phyloP scores from a whole-genome alignment of 1,140 invertebrate species.

The Ostrea denselamellosa region DNA sequence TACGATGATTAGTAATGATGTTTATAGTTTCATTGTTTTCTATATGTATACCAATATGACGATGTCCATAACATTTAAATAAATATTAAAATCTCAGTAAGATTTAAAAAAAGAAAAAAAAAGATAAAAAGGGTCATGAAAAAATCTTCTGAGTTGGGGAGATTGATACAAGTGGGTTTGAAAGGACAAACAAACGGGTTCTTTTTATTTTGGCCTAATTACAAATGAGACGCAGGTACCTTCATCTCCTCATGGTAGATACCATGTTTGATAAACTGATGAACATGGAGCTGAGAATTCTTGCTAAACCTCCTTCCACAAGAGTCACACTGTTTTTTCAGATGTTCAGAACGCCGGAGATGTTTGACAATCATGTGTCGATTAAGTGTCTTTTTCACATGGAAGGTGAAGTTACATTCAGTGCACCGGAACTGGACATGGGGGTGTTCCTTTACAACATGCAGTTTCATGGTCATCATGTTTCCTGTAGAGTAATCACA shows the following conservation, averaged over 20 bases:
- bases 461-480: constrained; percentile 41
- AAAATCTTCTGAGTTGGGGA: no score
- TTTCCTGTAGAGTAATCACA: constrained; percentile 37
- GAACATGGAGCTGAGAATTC: not conserved
- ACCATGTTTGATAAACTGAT: constrained; percentile 31
- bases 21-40: no score
- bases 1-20: no score
- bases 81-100: no score
- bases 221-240: not conserved
- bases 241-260: constrained; percentile 11
- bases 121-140: no score
- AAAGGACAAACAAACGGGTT: not conserved
- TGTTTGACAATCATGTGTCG: constrained; percentile 40
- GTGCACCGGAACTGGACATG: constrained; percentile 17
- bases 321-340: constrained; percentile 16
- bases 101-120: no score
- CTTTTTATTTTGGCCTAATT: not conserved
- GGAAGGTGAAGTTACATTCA: constrained; percentile 41
- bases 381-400: constrained; percentile 31
- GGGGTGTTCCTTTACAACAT: constrained; percentile 24
- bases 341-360: not conserved
- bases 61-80: no score
- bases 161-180: no score
- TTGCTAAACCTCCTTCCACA: constrained; percentile 29
- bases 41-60: no score